Evolutionary conservation across 2,797 vertebrate species (phyloP), one percentile per base, ranked within the genome.

Genomic region (Lutjanus campechanus): DNA sequence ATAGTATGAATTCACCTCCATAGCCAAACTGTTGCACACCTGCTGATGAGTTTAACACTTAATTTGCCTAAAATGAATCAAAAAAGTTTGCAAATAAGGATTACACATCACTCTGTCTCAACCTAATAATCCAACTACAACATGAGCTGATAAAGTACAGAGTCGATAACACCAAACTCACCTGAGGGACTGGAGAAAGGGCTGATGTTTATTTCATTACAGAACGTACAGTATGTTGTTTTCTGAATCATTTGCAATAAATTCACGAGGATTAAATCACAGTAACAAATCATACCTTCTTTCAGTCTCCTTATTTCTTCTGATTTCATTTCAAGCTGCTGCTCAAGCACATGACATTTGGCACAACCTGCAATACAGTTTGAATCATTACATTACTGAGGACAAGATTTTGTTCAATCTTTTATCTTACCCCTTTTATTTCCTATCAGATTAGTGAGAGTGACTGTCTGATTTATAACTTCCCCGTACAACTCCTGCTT

Each of bases 291-390:
- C 44, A n/a, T 88, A 94, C 92, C 92, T 91, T 89, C 84, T 81
- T 89, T 88, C 36, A 94, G 77, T 58, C 63, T 84, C 17, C 12
- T 65, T 20, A 79, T 73, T 91, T 93, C 87, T 54, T 84, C 83
- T 0, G 41, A 73, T 60, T 85, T 70, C 8, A 72, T 44, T 73
- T 82, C 69, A 4, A 89, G 66, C 36, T 92, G 75, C 43, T 88
- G 76, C 70, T 92, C 70, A 19, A 91, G 79, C 8, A 5, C 0
- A 1, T 10, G 15, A 25, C 92, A 94, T 53, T 77, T 91, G 36
- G 60, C 13, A 74, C 93, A 94, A 46, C 78, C 93, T 94, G 91
- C 29, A 88, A 86, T 2, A 71, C 19, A 82, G 19, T 68, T 36
- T 5, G 6, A 67, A 72, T 36, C 16, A 64, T 51, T 19, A 69